Base-by-base conservation (phyloP, 2,113 vertebrate species). In the Erinaceus europaeus region DNA sequence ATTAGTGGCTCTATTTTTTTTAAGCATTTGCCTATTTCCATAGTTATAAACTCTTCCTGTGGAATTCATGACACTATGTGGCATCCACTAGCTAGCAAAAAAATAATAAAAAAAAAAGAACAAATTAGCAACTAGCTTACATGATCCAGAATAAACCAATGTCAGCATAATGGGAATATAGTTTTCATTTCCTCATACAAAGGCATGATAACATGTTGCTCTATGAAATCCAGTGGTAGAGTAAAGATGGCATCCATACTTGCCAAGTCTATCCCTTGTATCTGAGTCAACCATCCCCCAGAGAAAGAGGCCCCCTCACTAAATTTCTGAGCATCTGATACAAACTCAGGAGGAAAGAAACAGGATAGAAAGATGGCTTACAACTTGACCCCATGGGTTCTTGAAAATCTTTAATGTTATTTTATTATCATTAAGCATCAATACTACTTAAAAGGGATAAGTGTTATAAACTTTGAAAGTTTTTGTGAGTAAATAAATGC, bases 401-500 rank as follows among this genome's bases (percentile, higher is more conserved):
- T 50, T 57, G 46, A 21, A 62, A 78, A 65, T 90, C 73, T 78
- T 89, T 84, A 90, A 89, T 44, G 29, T 84, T 94, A 84, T 89
- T 74, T 86, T 93, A 95, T 93, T 81, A 84, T 82, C 87, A 93
- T 90, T 88, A 91, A 82, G 89, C 84, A 90, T 93, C 93, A 86
- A 94, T 78, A 65, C 62, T 36, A 88, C 79, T 90, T 88, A 93
- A 91, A 86, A 78, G 55, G 32, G 27, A 90, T 90, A 91, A 94
- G 59, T 81, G 34, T 88, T 84, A 92, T 46, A 92, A 93, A 92
- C 86, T 92, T 88, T 92, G 72, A 88, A 90, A 94, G 69, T 4
- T 90, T 94, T 87, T 64, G 88, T 89, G 76, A 94, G 74, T 91
- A 94, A 92, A 90, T 84, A 94, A 94, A 92, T 83, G 83, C 88